Conservation (phyloP, 2,888 invertebrate genomes). For the Notocelia uddmanniana region DNA sequence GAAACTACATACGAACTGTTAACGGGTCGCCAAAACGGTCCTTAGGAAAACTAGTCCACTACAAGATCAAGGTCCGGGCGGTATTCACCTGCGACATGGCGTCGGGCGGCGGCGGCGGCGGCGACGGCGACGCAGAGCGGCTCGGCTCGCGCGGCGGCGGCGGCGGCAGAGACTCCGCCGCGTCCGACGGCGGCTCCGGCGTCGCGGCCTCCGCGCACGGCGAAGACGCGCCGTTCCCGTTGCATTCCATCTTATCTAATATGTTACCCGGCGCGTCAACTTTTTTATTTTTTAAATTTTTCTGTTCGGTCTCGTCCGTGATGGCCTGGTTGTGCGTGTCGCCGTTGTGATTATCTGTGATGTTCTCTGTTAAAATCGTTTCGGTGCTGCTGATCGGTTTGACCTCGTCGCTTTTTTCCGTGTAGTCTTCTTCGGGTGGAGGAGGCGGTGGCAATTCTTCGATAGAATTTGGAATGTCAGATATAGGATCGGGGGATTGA, state of each 20-base stretch:
- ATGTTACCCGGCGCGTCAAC: conserved; percentile 57
- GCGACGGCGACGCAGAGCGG: conserved; percentile 50
- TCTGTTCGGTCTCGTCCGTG: conserved; percentile 53
- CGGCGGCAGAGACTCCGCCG: conserved; percentile 51
- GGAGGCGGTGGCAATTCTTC: conserved; percentile 46
- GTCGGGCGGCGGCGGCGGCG: conserved; percentile 47
- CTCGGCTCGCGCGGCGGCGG: conserved; percentile 57
- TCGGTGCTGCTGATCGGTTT: conserved; percentile 45
- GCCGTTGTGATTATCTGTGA: conserved; percentile 48
- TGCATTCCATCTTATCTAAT: conserved; percentile 59
- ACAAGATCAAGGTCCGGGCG: conserved; percentile 75
- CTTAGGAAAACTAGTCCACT: conserved; percentile 77
- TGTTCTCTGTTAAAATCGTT: conserved; percentile 46
- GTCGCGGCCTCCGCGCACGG: conserved; percentile 30
- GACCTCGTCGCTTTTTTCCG: not conserved
- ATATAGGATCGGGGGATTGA: conserved; percentile 50
- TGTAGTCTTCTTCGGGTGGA: conserved; percentile 44
- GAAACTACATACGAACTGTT: conserved; percentile 76
- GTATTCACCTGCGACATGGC: conserved; percentile 77
- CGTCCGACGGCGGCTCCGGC: conserved; percentile 12
- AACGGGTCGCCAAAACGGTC: conserved; percentile 69
- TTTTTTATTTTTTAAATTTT: conserved; percentile 60
- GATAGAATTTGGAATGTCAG: conserved; percentile 19
- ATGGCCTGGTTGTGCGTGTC: conserved; percentile 50
- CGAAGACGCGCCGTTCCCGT: conserved; percentile 58